These are phyloP conservation scores for Copsychus sechellarum DNA, from an alignment of 2,113 vertebrate genomes.

Conservation along the genomic window DNA sequence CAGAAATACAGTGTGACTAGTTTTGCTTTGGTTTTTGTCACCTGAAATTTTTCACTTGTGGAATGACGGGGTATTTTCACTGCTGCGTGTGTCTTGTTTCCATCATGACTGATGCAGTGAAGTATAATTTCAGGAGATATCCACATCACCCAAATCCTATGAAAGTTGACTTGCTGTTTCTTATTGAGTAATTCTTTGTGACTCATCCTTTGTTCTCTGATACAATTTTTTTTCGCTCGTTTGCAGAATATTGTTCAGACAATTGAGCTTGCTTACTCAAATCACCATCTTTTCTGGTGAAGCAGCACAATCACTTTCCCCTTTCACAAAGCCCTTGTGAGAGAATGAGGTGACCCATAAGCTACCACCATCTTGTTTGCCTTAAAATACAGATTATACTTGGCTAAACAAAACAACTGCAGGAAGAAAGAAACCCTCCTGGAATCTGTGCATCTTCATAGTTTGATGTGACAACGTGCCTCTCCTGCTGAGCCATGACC, in stretches of 20 bases:
- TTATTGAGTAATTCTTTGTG: constrained; percentile 6
- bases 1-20: rapidly evolving
- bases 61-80: background rate
- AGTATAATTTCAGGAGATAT: background rate
- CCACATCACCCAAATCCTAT: background rate
- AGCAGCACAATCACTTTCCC: background rate
- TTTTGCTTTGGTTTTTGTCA: background rate
- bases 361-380: background rate
- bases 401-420: background rate
- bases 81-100: background rate
- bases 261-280: background rate
- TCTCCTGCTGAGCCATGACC: constrained; percentile 21
- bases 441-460: background rate
- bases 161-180: constrained; percentile 18
- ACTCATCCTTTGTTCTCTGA: constrained; percentile 33
- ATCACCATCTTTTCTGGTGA: background rate
- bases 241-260: constrained; percentile 32
- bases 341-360: background rate
- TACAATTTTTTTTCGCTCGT: background rate
- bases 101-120: background rate
- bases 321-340: background rate
- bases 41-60: background rate
- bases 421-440: background rate
- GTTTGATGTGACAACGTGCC: background rate
- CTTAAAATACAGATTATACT: background rate